Base-by-base conservation (phyloP, 2,113 vertebrate genomes). In the Prinia subflava region DNA sequence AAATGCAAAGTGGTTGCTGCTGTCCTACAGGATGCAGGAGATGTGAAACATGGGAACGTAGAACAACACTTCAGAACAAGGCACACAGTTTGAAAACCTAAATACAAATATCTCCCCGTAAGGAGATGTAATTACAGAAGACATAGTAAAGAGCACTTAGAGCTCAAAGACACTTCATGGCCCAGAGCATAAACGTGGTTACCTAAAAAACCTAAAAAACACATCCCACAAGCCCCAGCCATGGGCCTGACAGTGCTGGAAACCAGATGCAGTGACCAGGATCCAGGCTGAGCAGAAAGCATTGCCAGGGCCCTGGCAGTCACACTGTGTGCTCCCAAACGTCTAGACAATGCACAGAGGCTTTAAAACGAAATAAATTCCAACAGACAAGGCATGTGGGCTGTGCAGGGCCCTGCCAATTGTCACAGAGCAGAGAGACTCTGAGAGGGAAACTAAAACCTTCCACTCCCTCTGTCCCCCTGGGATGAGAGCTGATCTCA, bases 311-410 rank as follows among this genome's bases (percentile, higher is more conserved):
- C 28, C 56, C 41, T 84, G 23, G 1, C 77, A 92, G 87, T 92
- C 89, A 95, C 93, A 95, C 3, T 95, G 76, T 82, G 95, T 80
- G 89, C 89, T 95, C 94, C 87, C 90, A 90, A 92, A 95, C 1
- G 65, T 97, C 96, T 87, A 95, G 92, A 96, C 96, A 96, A 85
- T 5, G 62, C 96, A 95, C n/a, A 4, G 82, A 92, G 91, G 44
- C 90, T 95, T 94, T 89, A 90, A 93, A 95, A 94, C 91, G 33
- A 96, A 96, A 87, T 92, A 83, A 96, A 94, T 37, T 69, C 86
- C 87, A 94, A 52, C 95, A 97, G 95, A 95, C 63, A 84, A 94
- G 94, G 84, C 93, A 95, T 44, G 82, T 76, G 82, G 76, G 20
- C 55, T 63, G 53, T 27, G 73, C 19, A 68, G 75, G 88, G 89